Evolutionary conservation across 2,888 invertebrate species (phyloP), one percentile per base, ranked within the genome.

Genomic region (Philereme transversata): DNA sequence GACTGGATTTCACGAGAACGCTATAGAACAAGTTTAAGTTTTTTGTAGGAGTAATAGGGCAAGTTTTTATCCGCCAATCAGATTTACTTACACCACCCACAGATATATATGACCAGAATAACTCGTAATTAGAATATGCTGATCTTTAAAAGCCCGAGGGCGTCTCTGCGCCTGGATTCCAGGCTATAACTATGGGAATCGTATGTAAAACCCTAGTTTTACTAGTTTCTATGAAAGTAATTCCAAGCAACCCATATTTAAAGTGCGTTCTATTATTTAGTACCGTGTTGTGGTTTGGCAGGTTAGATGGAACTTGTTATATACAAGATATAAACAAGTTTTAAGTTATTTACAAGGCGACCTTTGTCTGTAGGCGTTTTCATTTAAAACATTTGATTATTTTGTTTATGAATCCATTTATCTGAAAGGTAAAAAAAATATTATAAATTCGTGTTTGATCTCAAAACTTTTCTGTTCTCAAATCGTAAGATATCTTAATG

Each of bases 121-220:
- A 67, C 74, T 73, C 74, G 70, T 78, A 81, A 82, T 83, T 82
- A 80, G 72, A 67, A 65, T 74, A 77, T 77, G 78, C 73, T 81
- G 76, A 80, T 77, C 68, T 63, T 72, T 56, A 51, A 56, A 59
- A 61, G 72, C 74, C 71, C 62, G 68, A 68, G 66, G 63, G 74
- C 66, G 49, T 62, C 49, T 52, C 62, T 58, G 67, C 71, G 72
- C 78, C 80, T 74, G 72, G 75, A 78, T 76, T 72, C 76, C 63
- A 58, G 58, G 60, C 62, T 64, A 69, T 72, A 72, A 70, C 69
- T 68, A 74, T 76, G 72, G 69, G 73, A 79, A 74, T 66, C 48
- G 57, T 36, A 48, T 61, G 50, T 62, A 53, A 57, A 56, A 9
- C 47, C 46, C 52, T 52, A 51, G 62, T 49, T 45, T 52, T 40